phyloP scores from a whole-genome alignment of 2,888 invertebrate genomes.

The Trachelus tabidus region DNA sequence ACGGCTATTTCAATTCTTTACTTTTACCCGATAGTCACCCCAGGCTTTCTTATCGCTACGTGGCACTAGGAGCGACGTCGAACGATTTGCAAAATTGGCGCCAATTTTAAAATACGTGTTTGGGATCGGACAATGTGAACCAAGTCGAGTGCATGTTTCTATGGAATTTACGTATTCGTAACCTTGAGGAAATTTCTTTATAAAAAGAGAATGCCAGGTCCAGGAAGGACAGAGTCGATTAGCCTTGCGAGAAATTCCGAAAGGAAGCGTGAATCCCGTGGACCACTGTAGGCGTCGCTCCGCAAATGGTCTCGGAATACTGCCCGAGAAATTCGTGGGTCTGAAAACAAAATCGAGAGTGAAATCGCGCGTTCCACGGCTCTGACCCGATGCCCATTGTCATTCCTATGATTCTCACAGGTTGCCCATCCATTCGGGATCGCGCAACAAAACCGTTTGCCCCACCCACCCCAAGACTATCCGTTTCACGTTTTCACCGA shows the following conservation, averaged over 20 bases:
- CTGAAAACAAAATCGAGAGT: slow-evolving; percentile 5
- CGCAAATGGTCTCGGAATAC: background rate
- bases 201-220: background rate
- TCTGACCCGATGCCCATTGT: background rate
- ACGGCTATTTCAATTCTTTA: background rate
- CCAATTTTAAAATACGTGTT: background rate
- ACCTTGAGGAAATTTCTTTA: background rate
- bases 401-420: slow-evolving; percentile 7
- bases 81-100: background rate
- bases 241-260: background rate
- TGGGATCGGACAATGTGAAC: background rate
- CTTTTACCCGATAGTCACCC: background rate
- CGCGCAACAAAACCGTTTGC: slow-evolving; percentile 30
- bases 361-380: slow-evolving; percentile 5
- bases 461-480: slow-evolving; percentile 16
- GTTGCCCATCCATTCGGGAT: slow-evolving; percentile 17
- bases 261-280: background rate
- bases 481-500: slow-evolving; percentile 21
- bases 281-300: background rate
- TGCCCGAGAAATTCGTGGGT: background rate
- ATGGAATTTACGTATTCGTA: background rate
- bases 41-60: background rate
- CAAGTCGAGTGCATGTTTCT: background rate
- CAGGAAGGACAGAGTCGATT: background rate
- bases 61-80: background rate